Percentiles rank a stretch among this genome's conserved stretches.
Conservation (phyloP, 2,797 vertebrate genomes). For the Mycteria americana region DNA sequence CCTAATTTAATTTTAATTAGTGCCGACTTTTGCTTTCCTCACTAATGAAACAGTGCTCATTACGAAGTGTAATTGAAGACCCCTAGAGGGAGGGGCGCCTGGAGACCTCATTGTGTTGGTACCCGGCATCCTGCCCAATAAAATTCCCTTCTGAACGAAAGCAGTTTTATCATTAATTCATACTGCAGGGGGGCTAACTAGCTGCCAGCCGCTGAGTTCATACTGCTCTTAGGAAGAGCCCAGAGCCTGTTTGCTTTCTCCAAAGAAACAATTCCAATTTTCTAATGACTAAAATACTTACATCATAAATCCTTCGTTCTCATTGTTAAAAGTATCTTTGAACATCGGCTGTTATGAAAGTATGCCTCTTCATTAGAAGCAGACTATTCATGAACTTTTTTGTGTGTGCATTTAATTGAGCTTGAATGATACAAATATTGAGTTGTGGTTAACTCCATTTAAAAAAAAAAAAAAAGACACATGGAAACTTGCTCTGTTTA, state of each 20-base stretch:
- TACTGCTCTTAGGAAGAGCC: constrained; percentile 41
- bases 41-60: constrained; percentile 74
- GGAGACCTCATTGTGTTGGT: constrained; percentile 65
- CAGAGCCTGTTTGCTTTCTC: constrained; percentile 51
- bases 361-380: constrained; percentile 47
- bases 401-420: constrained; percentile 51
- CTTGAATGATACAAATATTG: constrained; percentile 44
- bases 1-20: constrained; percentile 77
- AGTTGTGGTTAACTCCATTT: neutral
- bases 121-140: constrained; percentile 67
- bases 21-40: constrained; percentile 70
- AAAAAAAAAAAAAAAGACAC: neutral
- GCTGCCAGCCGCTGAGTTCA: constrained; percentile 40
- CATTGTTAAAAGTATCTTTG: constrained; percentile 59
- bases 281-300: constrained; percentile 51
- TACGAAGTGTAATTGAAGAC: constrained; percentile 73
- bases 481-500: neutral
- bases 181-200: constrained; percentile 43
- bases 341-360: constrained; percentile 14
- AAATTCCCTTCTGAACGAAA: constrained; percentile 59
- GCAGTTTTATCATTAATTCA: constrained; percentile 70
- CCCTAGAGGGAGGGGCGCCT: constrained; percentile 68
- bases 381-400: constrained; percentile 43
- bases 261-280: constrained; percentile 47
- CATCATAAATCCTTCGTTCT: constrained; percentile 37